Evolutionary conservation across 2,888 invertebrate species (phyloP).

Genomic region (Clostera curtula): DNA sequence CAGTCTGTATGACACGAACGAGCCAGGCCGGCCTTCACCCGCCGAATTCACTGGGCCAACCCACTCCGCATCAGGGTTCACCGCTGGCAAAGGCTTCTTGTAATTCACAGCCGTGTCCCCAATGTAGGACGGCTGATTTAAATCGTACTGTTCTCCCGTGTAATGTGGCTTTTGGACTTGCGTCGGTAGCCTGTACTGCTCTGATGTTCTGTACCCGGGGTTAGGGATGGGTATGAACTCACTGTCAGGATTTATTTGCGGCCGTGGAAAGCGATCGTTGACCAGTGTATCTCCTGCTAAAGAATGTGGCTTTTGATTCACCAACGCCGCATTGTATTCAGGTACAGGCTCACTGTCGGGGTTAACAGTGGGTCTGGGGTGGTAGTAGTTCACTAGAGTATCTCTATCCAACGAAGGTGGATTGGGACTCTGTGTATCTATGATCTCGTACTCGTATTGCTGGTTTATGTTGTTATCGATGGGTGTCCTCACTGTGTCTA

Average conservation of each 20-base stretch:
- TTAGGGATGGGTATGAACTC: conserved; percentile 74
- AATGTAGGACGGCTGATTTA: conserved; percentile 53
- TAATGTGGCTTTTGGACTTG: conserved; percentile 51
- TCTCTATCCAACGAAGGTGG: conserved; percentile 77
- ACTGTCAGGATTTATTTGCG: conserved; percentile 81
- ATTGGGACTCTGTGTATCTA: conserved; percentile 47
- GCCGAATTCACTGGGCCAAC: conserved; percentile 65
- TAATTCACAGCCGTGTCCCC: conserved; percentile 76
- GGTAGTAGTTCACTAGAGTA: conserved; percentile 81
- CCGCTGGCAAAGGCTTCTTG: conserved; percentile 68
- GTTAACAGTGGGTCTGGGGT: conserved; percentile 79
- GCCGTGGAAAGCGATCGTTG: conserved; percentile 81
- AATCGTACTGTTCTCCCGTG: conserved; percentile 56
- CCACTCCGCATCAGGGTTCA: conserved; percentile 77
- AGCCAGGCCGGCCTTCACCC: conserved; percentile 68
- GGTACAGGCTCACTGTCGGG: conserved; percentile 78
- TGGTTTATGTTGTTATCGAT: conserved; percentile 70
- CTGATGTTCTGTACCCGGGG: conserved; percentile 51
- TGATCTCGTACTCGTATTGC: conserved; percentile 68
- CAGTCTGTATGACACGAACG: conserved; percentile 81
- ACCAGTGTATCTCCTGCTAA: conserved; percentile 80
- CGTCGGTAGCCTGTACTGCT: conserved; percentile 44
- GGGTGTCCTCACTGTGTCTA: conserved; percentile 63
- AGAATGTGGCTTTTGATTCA: conserved; percentile 53
- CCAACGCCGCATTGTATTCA: conserved; percentile 41